A percentile compares a stretch with the other conserved stretches of the same genome.
phyloP scores from a whole-genome alignment of 2,888 invertebrate species.

The Epinotia demarniana region DNA sequence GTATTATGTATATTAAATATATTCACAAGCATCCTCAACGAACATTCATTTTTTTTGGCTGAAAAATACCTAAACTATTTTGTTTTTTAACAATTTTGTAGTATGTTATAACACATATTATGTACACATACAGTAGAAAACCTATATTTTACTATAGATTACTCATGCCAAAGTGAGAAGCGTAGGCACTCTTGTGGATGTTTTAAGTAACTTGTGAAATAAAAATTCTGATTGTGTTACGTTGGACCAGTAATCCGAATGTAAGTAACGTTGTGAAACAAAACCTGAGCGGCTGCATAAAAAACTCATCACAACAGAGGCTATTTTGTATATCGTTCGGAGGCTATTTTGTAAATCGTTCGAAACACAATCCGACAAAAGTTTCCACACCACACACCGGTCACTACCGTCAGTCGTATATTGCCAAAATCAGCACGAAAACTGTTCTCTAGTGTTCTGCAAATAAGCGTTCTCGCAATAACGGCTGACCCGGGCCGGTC shows the following conservation, averaged over 20 bases:
- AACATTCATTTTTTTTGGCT: too few relatives aligned
- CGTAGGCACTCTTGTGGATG: too few relatives aligned
- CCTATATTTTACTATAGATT: too few relatives aligned
- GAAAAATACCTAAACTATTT: too few relatives aligned
- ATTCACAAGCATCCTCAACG: too few relatives aligned
- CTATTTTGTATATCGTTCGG: slow-evolving; percentile 20
- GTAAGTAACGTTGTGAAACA: background rate
- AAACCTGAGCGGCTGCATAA: slow-evolving; percentile 1
- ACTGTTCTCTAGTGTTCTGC: slow-evolving; percentile 73
- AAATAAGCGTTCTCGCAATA: slow-evolving; percentile 76
- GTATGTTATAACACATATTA: too few relatives aligned
- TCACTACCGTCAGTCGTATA: slow-evolving; percentile 49
- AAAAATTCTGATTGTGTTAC: background rate
- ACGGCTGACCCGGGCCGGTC: slow-evolving; percentile 63
- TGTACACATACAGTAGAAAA: too few relatives aligned
- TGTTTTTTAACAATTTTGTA: too few relatives aligned
- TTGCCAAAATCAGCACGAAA: slow-evolving; percentile 72
- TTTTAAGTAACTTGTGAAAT: too few relatives aligned
- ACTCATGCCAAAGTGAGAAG: too few relatives aligned
- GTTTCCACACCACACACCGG: slow-evolving; percentile 32
- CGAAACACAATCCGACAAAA: slow-evolving; percentile 39
- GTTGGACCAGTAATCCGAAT: background rate
- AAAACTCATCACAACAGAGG: slow-evolving; percentile 10
- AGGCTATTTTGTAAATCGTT: slow-evolving; percentile 15
- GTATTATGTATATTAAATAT: background rate